Conservation (phyloP, 2,113 vertebrate species). For the Hoplias malabaricus region DNA sequence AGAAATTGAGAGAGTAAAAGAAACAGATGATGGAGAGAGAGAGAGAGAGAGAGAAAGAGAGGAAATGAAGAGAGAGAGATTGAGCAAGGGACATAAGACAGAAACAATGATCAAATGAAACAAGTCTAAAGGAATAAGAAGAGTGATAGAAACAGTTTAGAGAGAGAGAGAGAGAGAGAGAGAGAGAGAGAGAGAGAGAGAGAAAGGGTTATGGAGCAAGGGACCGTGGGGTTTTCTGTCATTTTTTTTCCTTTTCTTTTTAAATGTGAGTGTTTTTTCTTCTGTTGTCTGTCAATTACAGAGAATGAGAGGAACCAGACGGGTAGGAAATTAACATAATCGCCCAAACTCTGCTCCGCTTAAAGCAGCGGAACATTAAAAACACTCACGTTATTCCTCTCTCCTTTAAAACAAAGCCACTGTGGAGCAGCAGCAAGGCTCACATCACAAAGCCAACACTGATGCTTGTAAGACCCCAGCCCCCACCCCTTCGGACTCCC, state of each 20-base stretch:
- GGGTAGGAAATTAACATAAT: slow-evolving; percentile 16
- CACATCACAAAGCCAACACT: background rate
- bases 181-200: background rate
- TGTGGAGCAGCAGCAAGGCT: background rate
- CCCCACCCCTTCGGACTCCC: too few relatives aligned
- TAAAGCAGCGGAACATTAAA: slow-evolving; percentile 16
- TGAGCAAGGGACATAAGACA: background rate
- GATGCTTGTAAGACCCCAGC: too few relatives aligned
- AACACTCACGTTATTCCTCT: background rate
- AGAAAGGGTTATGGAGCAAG: background rate
- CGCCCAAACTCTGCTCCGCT: background rate
- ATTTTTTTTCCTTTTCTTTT: background rate
- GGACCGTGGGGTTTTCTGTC: background rate
- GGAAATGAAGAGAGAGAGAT: background rate
- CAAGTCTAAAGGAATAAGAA: background rate
- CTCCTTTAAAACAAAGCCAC: background rate
- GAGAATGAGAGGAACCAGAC: background rate
- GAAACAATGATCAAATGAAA: background rate
- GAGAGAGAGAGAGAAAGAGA: background rate
- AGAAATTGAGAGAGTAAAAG: background rate
- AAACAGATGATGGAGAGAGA: background rate
- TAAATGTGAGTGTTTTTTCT: background rate
- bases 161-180: background rate
- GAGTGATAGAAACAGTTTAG: background rate
- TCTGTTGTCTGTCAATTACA: background rate